phyloP scores from a whole-genome alignment of 2,888 invertebrate species.

The Cephus sareptanus region DNA sequence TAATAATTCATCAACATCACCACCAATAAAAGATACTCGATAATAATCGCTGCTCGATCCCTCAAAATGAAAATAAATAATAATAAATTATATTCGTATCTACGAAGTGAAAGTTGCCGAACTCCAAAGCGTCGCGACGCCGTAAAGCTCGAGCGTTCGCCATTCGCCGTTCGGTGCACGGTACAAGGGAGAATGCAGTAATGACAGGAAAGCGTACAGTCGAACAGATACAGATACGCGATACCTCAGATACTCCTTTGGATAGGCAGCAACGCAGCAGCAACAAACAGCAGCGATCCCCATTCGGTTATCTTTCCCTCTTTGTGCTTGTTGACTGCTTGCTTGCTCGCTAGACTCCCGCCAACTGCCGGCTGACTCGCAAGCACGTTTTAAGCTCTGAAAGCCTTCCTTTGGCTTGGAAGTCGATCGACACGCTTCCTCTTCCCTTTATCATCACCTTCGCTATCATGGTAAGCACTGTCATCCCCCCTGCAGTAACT shows the following conservation, averaged over 20 bases:
- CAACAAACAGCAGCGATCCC: conserved; percentile 29
- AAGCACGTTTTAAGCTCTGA: conserved; percentile 52
- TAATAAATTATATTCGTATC: neutral
- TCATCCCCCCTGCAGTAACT: neutral
- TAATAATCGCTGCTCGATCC: too few species aligned
- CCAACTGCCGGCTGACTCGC: neutral
- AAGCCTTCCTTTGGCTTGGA: conserved; percentile 36
- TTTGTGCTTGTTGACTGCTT: conserved; percentile 34
- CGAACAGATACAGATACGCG: conserved; percentile 35
- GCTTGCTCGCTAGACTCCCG: neutral
- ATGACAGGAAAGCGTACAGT: conserved; percentile 54
- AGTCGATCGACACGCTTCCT: conserved; percentile 2
- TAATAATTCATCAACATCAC: neutral
- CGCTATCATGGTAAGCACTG: neutral
- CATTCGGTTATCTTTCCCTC: conserved; percentile 52
- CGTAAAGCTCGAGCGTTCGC: conserved; percentile 1
- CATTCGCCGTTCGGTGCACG: conserved; percentile 45
- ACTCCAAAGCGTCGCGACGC: neutral
- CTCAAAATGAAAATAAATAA: neutral
- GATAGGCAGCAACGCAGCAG: conserved; percentile 34
- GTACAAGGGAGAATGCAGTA: conserved; percentile 54
- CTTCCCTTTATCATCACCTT: neutral
- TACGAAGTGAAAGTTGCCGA: neutral
- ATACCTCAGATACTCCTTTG: conserved; percentile 29
- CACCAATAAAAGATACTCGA: too few species aligned